Percentiles rank a stretch among this genome's conserved stretches.
phyloP scores from a whole-genome alignment of 2,113 vertebrate species.

The Tupaia tana region DNA sequence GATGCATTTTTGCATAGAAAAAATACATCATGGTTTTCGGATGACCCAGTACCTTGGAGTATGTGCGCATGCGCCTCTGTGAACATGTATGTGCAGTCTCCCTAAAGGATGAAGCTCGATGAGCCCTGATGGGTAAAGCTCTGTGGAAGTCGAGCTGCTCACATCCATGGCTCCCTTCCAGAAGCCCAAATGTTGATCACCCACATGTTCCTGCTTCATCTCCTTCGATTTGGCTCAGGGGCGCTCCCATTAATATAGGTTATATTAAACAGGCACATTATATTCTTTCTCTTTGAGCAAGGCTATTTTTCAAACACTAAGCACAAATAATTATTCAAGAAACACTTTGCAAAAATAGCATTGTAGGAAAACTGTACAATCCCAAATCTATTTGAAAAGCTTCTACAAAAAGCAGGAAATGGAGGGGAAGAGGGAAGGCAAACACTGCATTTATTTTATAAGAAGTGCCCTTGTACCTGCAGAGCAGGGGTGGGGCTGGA shows the following conservation, averaged over 20 bases:
- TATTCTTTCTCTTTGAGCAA: background rate
- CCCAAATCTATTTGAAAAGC: slow-evolving; percentile 41
- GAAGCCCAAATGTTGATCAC: slow-evolving; percentile 47
- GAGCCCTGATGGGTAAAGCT: slow-evolving; percentile 65
- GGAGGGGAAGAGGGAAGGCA: background rate
- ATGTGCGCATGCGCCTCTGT: accelerated
- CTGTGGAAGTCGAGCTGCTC: slow-evolving; percentile 50
- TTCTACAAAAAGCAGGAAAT: slow-evolving; percentile 39
- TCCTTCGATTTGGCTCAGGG: background rate
- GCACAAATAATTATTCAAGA: slow-evolving; percentile 56
- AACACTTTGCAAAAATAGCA: slow-evolving; percentile 7
- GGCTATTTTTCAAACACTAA: slow-evolving; percentile 55
- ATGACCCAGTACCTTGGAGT: too few relatives aligned
- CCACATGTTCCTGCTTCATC: slow-evolving; percentile 8
- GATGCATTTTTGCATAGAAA: too few relatives aligned
- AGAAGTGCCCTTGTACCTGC: background rate
- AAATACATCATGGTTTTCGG: too few relatives aligned
- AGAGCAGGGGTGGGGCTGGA: accelerated
- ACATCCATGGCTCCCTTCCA: slow-evolving; percentile 61
- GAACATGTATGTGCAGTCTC: too few relatives aligned
- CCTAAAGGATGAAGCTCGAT: slow-evolving; percentile 65
- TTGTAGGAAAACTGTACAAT: background rate
- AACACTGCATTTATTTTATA: background rate
- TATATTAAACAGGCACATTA: slow-evolving; percentile 57
- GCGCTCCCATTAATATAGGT: slow-evolving; percentile 11